Base-by-base conservation (phyloP, 2,113 vertebrate genomes). In the Porphyrio hochstetteri region DNA sequence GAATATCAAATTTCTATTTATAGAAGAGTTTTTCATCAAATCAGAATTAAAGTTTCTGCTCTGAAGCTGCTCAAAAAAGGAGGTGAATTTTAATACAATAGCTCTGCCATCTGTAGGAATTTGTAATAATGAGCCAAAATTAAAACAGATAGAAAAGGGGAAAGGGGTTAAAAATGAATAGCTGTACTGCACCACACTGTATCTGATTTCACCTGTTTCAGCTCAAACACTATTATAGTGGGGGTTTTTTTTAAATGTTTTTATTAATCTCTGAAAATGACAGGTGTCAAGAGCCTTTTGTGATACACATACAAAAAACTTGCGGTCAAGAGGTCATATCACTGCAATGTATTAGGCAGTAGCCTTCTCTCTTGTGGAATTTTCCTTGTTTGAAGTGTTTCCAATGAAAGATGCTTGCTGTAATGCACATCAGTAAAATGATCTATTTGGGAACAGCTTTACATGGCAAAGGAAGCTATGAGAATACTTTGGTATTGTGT, bases 81-180 rank as follows among this genome's bases (percentile, higher is more conserved):
- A 98, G 92, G 97, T 98, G 96, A 97, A 98, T 98, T 98, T 98
- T 98, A 98, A 97, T 97, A 97, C 97, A 96, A 95, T 96, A 98
- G 88, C 96, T 97, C 97, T 98, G 96, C 98, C 96, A 94, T 97
- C 97, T 98, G 29, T 91, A 79, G 56, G 86, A 90, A 95, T 97
- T 97, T 97, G 96, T 98, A 98, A 97, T 98, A 98, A 98, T 55
- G 95, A 98, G 97, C 97, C 96, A 98, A 97, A 98, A 98, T 98
- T 97, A 97, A 98, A 98, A 98, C 95, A 96, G 42, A 82, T 96
- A 95, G 88, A 96, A 98, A 90, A 90, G 55, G 79, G 85, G 89
- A 8, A 82, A 75, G 71, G n/a, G 57, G 28, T 82, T 95, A 98
- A 91, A 96, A 96, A 82, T 97, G 96, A 97, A 96, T 97, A 98